phyloP scores from a whole-genome alignment of 1,140 invertebrate species.

The Ridgeia piscesae region DNA sequence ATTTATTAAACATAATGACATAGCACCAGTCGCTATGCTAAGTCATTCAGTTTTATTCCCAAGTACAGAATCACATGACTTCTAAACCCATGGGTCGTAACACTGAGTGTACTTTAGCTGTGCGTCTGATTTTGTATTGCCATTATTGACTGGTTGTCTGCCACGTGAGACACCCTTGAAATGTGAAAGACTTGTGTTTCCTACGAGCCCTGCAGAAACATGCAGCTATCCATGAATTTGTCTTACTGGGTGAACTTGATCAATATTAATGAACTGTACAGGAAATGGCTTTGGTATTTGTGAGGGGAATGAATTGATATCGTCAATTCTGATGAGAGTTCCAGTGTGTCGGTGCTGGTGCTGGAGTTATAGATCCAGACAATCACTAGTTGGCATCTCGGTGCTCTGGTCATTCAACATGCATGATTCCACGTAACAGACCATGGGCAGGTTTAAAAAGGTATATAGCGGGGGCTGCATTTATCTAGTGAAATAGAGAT shows the following conservation, averaged over 20 bases:
- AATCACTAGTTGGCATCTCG: not conserved
- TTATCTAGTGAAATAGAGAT: too few relatives aligned
- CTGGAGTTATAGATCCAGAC: not conserved
- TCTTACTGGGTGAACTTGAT: not conserved
- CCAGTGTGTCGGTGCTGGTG: not conserved
- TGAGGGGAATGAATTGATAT: not conserved
- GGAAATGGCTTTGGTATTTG: too few relatives aligned
- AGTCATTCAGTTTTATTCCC: not conserved
- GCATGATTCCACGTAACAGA: too few relatives aligned
- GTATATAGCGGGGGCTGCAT: too few relatives aligned
- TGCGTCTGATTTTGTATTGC: not conserved
- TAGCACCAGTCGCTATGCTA: not conserved
- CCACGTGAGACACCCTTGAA: not conserved
- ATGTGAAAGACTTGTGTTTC: not conserved
- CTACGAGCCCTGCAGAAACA: not conserved
- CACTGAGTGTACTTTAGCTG: not conserved
- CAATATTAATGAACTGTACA: not conserved
- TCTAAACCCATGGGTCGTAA: not conserved
- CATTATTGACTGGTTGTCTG: not conserved
- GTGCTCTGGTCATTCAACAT: too few relatives aligned
- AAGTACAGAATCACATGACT: not conserved
- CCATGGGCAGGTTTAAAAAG: too few relatives aligned
- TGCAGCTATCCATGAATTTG: not conserved
- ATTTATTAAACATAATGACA: not conserved
- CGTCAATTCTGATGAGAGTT: not conserved